Percentiles rank a stretch among this genome's conserved stretches.
Conservation (phyloP, 2,797 vertebrate species). For the Ptychadena robeensis region DNA sequence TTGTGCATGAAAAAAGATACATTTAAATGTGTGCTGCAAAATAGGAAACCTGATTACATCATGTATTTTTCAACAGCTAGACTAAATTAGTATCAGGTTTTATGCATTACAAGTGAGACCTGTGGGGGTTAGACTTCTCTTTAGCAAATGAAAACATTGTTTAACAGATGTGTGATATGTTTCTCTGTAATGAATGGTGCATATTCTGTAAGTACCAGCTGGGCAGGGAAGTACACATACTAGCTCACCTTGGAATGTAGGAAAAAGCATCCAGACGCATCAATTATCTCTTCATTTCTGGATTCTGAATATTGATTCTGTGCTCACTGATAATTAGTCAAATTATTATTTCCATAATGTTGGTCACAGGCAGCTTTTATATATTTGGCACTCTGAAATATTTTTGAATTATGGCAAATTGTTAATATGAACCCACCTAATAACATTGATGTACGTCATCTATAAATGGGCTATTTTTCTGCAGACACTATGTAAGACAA, state of each 20-base stretch:
- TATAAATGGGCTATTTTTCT: neutral
- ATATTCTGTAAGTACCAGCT: slow-evolving; percentile 17
- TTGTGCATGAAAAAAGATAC: neutral
- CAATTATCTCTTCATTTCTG: slow-evolving; percentile 6
- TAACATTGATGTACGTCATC: neutral
- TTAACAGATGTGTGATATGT: slow-evolving; percentile 31
- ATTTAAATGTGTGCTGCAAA: slow-evolving; percentile 5
- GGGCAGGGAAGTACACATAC: neutral
- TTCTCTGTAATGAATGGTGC: slow-evolving; percentile 15
- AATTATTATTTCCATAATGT: slow-evolving; percentile 11
- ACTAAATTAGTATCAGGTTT: slow-evolving; percentile 38
- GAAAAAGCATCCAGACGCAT: slow-evolving; percentile 4
- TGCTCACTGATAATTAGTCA: slow-evolving; percentile 4
- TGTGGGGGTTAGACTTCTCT: slow-evolving; percentile 1
- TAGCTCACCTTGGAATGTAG: slow-evolving; percentile 12
- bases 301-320: slow-evolving; percentile 8
- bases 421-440: neutral
- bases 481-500: neutral
- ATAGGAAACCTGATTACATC: slow-evolving; percentile 25
- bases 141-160: slow-evolving; percentile 41
- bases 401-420: neutral
- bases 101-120: slow-evolving; percentile 19
- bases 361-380: neutral
- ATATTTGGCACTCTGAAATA: neutral
- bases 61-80: slow-evolving; percentile 38